Base-by-base conservation (phyloP, 92 coral and sea anemone genomes). In the Epizoanthus illoricatus region DNA sequence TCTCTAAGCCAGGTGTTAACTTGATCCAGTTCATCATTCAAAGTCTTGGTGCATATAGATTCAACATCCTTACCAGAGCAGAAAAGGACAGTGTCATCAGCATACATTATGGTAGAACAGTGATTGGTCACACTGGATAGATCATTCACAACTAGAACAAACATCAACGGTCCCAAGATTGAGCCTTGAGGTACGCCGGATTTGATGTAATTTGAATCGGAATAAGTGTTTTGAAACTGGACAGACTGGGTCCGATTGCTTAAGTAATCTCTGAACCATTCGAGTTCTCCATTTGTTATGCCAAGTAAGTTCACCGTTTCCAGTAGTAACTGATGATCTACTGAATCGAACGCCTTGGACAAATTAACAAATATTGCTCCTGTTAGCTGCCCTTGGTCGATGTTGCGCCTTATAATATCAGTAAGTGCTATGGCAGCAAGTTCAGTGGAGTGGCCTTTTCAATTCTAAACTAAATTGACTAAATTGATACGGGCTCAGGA, bases 361-460 rank as follows among this genome's bases (percentile, higher is more conserved):
- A 74, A 33, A 74, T 74, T 64, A 24, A 74, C 56, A 74, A 74
- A 74, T 39, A 74, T 33, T 15, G 80, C 80, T n/a, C 66, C 81
- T 55, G 81, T 57, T 65, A 75, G 47, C 67, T 47, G 58, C 42
- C 66, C 81, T 57, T 15, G 45, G 24, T 75, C 81, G 55, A 75
- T 75, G 81, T 75, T 75, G 12, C 49, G 20, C 58, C 81, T 68
- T 9, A 75, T 75, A 8, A 40, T 19, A 2, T 75, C 81, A 5
- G 68, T 28, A 54, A 65, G 70, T 65, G 70, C 41, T 23, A 8
- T 65, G 5, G 63, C 19, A 65, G 13, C 70, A 65, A 65, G 70
- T 28, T 65, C 70, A 65, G 40, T 65, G 11, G 70, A 65, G 70
- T 58, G 63, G 11, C 18, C 63, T 58, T 58, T 16, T 20, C 63